A percentile compares a stretch with the other conserved stretches of the same genome.
These are phyloP conservation scores for Selene dorsalis DNA, from an alignment of 2,797 vertebrate species.

Conservation along the genomic window DNA sequence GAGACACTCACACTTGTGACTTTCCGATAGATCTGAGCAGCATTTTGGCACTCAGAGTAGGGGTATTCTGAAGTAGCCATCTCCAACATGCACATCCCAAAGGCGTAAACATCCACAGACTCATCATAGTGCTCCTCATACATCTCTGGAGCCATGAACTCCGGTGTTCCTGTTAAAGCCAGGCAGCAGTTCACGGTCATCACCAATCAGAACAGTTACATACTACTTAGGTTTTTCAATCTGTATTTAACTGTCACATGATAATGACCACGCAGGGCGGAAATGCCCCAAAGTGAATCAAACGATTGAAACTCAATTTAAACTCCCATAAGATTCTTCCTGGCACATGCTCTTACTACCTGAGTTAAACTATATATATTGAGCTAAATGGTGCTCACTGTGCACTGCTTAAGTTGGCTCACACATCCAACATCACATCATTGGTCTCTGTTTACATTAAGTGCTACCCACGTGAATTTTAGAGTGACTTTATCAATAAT, in stretches of 20 bases:
- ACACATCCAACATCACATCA: slow-evolving; percentile 9
- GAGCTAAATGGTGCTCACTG: slow-evolving; percentile 30
- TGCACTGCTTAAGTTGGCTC: slow-evolving; percentile 30
- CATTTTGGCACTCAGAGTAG: slow-evolving; percentile 97
- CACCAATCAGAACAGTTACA: slow-evolving; percentile 15
- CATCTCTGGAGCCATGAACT: slow-evolving; percentile 95
- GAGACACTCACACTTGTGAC: slow-evolving; percentile 87
- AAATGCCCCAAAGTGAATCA: slow-evolving; percentile 1
- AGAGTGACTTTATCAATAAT: slow-evolving; percentile 38
- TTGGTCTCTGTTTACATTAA: slow-evolving; percentile 47
- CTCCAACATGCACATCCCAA: slow-evolving; percentile 98
- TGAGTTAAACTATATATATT: slow-evolving; percentile 36
- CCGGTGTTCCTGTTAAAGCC: slow-evolving; percentile 82
- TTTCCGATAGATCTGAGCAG: slow-evolving; percentile 98
- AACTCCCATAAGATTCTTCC: slow-evolving; percentile 36
- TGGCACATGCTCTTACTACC: slow-evolving; percentile 10
- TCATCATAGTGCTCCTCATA: slow-evolving; percentile 98
- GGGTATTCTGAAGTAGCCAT: slow-evolving; percentile 98
- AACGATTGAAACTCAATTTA: slow-evolving; percentile 11
- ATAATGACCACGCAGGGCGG: background rate
- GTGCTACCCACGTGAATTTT: slow-evolving; percentile 45
- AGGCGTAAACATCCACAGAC: slow-evolving; percentile 97
- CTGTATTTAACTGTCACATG: slow-evolving; percentile 22
- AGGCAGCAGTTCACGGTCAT: slow-evolving; percentile 28
- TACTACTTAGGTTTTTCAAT: slow-evolving; percentile 6